Conservation (phyloP, 2,888 invertebrate species). For the Creontiades dilutus region DNA sequence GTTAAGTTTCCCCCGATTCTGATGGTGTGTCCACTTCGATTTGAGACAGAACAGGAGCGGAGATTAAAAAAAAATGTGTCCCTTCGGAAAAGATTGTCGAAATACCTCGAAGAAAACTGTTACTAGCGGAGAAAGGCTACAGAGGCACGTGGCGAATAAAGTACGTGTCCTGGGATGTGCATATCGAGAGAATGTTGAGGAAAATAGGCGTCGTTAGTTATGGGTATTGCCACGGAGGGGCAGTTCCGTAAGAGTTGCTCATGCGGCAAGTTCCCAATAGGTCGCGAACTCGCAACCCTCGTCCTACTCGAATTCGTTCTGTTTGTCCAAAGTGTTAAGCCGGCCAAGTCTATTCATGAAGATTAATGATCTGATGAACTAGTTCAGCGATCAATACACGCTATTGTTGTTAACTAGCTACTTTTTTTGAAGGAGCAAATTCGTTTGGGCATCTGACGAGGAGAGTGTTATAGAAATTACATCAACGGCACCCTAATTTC, state of each 20-base stretch:
- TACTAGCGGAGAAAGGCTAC: background rate
- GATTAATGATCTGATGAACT: background rate
- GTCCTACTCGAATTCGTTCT: background rate
- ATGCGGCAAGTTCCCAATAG: background rate
- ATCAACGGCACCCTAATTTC: too few species aligned
- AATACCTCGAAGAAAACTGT: background rate
- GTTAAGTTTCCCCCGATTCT: background rate
- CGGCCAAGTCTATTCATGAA: background rate
- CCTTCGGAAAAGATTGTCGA: background rate
- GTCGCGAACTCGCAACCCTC: background rate
- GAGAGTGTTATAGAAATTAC: too few species aligned
- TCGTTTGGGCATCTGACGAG: too few species aligned
- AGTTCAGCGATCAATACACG: background rate
- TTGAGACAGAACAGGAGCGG: background rate
- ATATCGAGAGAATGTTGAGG: slow-evolving; percentile 7
- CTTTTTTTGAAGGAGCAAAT: too few species aligned
- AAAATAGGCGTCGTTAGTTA: background rate
- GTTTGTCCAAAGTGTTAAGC: background rate
- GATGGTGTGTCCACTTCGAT: background rate
- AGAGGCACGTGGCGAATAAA: background rate
- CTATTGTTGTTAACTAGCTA: too few species aligned
- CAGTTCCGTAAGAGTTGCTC: background rate
- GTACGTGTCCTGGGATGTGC: slow-evolving; percentile 5
- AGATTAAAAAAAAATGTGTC: background rate
- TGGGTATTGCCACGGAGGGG: background rate